Percentiles rank a stretch among this genome's conserved stretches.
Evolutionary conservation across 2,888 invertebrate species (phyloP).

Genomic region (Galeruca laticollis): DNA sequence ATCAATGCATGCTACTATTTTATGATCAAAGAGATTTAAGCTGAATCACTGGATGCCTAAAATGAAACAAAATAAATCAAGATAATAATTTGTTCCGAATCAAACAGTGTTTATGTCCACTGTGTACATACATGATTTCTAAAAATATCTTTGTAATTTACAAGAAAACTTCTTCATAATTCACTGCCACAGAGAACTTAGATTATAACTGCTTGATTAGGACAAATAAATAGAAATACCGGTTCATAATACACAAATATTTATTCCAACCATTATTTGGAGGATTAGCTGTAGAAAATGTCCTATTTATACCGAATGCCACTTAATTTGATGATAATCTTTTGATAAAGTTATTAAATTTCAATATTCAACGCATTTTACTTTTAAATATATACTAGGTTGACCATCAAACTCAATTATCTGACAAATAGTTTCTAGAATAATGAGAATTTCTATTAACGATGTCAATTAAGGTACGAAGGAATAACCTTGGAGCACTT

Average conservation of each 20-base stretch:
- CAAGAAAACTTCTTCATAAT: no score
- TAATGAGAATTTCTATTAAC: slow-evolving; percentile 38
- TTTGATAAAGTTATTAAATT: slow-evolving; percentile 40
- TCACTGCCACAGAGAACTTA: neutral
- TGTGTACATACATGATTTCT: no score
- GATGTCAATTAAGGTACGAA: slow-evolving; percentile 29
- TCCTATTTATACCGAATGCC: slow-evolving; percentile 5
- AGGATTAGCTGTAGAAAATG: slow-evolving; percentile 3
- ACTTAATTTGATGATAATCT: slow-evolving; percentile 31
- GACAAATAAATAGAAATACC: neutral
- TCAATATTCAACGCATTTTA: slow-evolving; percentile 29
- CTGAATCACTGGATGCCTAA: no score
- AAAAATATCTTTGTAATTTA: no score
- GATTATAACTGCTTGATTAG: neutral
- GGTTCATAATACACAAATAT: slow-evolving; percentile 3
- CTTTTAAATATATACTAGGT: slow-evolving; percentile 31
- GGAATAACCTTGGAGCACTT: slow-evolving; percentile 21
- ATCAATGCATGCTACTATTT: no score
- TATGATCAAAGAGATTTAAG: no score
- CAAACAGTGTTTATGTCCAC: no score
- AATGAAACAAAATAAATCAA: no score
- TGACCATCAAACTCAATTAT: slow-evolving; percentile 40
- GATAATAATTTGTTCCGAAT: no score
- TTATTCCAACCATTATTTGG: neutral
- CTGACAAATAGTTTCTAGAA: slow-evolving; percentile 37